phyloP scores from a whole-genome alignment of 1,140 invertebrate species.

The Ostrea denselamellosa region DNA sequence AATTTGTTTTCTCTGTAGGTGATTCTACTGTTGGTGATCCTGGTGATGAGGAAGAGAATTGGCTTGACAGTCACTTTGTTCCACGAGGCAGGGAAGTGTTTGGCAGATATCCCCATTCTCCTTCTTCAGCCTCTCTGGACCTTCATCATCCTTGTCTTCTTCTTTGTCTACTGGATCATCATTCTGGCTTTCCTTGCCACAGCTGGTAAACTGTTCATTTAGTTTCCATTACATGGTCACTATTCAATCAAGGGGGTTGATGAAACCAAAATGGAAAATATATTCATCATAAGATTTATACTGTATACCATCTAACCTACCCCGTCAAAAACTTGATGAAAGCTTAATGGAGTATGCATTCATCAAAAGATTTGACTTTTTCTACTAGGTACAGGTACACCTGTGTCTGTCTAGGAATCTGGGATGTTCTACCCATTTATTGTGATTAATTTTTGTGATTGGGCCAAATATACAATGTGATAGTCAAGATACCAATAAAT shows the following conservation, averaged over 20 bases:
- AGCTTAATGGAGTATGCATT: too few species aligned
- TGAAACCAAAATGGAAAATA: too few species aligned
- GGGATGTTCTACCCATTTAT: too few species aligned
- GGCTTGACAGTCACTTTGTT: conserved; percentile 90
- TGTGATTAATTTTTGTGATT: too few species aligned
- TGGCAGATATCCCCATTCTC: conserved; percentile 90
- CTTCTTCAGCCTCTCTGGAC: conserved; percentile 93
- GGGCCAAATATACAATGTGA: too few species aligned
- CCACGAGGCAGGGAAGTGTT: conserved; percentile 91
- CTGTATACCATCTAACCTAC: too few species aligned
- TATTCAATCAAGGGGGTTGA: neutral
- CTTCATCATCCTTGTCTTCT: conserved; percentile 87
- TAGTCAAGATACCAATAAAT: too few species aligned
- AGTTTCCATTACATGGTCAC: neutral
- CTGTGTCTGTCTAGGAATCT: too few species aligned
- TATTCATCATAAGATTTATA: too few species aligned
- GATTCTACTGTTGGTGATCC: conserved; percentile 88
- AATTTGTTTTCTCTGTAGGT: conserved; percentile 82
- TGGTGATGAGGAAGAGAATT: conserved; percentile 89
- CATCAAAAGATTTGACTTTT: too few species aligned
- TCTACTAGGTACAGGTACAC: too few species aligned
- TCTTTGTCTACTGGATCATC: conserved; percentile 91
- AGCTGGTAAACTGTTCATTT: conserved; percentile 74
- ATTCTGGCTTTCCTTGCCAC: conserved; percentile 87
- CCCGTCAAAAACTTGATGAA: too few species aligned